phyloP scores from a whole-genome alignment of 2,113 vertebrate genomes.

The Chamaetylas fuelleborni region DNA sequence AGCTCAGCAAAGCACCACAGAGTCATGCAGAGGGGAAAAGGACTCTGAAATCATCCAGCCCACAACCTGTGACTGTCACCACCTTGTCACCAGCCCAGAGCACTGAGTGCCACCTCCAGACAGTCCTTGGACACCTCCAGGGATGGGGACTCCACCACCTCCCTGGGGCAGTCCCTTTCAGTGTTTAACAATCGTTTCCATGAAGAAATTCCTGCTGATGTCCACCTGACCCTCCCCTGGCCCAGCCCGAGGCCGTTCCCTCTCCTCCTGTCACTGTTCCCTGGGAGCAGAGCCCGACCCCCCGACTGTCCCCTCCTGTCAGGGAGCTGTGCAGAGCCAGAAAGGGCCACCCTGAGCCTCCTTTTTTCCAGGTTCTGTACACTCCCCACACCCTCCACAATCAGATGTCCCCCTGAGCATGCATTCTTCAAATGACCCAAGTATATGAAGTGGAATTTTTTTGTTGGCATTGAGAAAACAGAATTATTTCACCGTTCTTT shows the following conservation, averaged over 20 bases:
- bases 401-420: not conserved
- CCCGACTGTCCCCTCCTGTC: not conserved
- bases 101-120: not conserved
- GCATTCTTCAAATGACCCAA: not conserved
- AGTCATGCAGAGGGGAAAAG: not conserved
- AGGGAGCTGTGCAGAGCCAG: not conserved
- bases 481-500: not conserved
- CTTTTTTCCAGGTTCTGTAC: not conserved
- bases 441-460: not conserved
- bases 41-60: not conserved
- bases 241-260: fast-evolving
- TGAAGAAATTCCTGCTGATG: not conserved
- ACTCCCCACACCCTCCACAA: not conserved
- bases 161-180: not conserved
- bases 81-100: not conserved
- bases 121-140: too few species aligned
- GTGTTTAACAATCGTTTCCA: not conserved
- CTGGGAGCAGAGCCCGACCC: not conserved
- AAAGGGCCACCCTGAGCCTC: not conserved
- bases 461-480: not conserved
- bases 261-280: not conserved
- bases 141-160: not conserved
- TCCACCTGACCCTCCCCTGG: fast-evolving
- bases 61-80: not conserved
- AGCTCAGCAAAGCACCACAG: not conserved